Conservation (phyloP, 2,888 invertebrate species). For the Plutella xylostella region DNA sequence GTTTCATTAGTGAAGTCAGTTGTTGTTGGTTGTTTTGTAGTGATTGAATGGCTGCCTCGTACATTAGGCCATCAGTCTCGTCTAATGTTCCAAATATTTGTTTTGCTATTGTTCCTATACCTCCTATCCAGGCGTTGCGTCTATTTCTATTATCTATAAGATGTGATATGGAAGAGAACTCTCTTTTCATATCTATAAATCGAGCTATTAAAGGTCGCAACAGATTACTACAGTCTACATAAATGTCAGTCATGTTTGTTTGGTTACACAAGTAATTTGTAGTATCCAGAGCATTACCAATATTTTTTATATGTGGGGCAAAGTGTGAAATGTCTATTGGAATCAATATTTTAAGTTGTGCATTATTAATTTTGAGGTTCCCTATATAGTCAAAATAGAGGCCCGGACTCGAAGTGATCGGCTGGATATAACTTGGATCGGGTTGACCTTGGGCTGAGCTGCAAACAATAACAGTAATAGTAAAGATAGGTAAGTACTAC, state of each 20-base stretch:
- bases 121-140: slow-evolving; percentile 19
- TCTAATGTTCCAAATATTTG: slow-evolving; percentile 22
- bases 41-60: slow-evolving; percentile 16
- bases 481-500: not conserved
- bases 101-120: slow-evolving; percentile 19
- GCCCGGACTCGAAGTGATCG: too few relatives aligned
- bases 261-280: slow-evolving; percentile 12
- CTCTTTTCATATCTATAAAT: slow-evolving; percentile 10
- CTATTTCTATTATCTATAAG: slow-evolving; percentile 8
- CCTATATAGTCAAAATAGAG: slow-evolving; percentile 21
- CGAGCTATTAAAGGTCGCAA: slow-evolving; percentile 11
- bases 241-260: slow-evolving; percentile 4
- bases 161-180: slow-evolving; percentile 18
- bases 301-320: slow-evolving; percentile 17
- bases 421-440: slow-evolving; percentile 18
- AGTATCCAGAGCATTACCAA: slow-evolving; percentile 15
- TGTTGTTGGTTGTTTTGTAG: slow-evolving; percentile 15
- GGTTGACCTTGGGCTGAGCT: not conserved
- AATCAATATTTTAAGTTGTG: slow-evolving; percentile 12
- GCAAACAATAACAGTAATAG: not conserved
- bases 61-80: slow-evolving; percentile 19
- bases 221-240: slow-evolving; percentile 11
- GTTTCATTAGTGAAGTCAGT: slow-evolving; percentile 16
- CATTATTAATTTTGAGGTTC: slow-evolving; percentile 14
- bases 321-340: slow-evolving; percentile 18